phyloP scores from a whole-genome alignment of 2,888 invertebrate genomes.

The Drosophila recens region DNA sequence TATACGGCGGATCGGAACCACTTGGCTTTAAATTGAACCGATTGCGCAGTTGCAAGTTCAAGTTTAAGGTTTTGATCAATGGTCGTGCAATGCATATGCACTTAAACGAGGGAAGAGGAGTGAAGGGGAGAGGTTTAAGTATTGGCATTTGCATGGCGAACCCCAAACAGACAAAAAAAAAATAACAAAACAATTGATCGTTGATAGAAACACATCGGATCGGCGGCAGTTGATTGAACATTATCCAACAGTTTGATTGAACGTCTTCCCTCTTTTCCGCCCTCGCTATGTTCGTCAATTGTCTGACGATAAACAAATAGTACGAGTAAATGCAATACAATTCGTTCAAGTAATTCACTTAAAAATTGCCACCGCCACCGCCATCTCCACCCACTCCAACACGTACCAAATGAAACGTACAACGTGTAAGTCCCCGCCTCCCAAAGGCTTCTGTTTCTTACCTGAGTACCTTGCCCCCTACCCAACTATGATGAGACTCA shows the following conservation, averaged over 20 bases:
- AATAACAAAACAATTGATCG: constrained; percentile 46
- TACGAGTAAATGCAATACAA: constrained; percentile 46
- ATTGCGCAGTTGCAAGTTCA: constrained; percentile 55
- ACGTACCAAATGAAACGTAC: constrained; percentile 30
- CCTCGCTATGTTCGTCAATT: constrained; percentile 53
- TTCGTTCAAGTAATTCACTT: constrained; percentile 53
- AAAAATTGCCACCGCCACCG: constrained; percentile 23
- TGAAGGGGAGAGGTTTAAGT: neutral
- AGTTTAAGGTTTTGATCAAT: constrained; percentile 59
- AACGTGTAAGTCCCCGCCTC: constrained; percentile 42
- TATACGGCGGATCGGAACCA: constrained; percentile 8
- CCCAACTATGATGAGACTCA: neutral
- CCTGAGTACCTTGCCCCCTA: neutral
- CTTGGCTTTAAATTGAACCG: constrained; percentile 37
- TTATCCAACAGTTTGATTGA: constrained; percentile 69
- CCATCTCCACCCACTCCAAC: constrained; percentile 26
- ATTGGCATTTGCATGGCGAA: constrained; percentile 29
- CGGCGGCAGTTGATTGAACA: constrained; percentile 63
- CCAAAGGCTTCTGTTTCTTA: constrained; percentile 1
- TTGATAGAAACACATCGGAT: constrained; percentile 33
- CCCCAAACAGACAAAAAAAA: constrained; percentile 19
- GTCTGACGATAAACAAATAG: constrained; percentile 59
- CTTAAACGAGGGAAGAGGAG: neutral
- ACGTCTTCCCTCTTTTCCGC: neutral
- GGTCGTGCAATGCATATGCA: constrained; percentile 17